phyloP scores from a whole-genome alignment of 2,797 vertebrate species.

The Crossoptilon crossoptilon region DNA sequence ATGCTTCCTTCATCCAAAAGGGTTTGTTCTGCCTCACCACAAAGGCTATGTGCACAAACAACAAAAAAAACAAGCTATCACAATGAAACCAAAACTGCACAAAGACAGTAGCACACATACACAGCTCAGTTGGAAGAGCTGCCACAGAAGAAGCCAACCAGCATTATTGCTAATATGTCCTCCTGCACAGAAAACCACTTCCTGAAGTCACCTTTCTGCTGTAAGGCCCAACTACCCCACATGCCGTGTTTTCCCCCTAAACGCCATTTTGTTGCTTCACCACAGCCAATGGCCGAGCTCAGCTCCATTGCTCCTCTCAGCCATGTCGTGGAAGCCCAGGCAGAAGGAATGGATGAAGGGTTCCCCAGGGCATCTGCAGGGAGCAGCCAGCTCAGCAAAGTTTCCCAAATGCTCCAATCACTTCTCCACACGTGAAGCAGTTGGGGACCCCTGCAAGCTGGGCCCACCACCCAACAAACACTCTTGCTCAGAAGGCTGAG shows the following conservation, averaged over 20 bases:
- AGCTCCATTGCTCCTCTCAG: background rate
- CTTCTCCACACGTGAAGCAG: background rate
- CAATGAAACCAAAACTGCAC: too few species aligned
- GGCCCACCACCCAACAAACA: background rate
- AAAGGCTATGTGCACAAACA: background rate
- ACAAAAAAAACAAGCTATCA: too few species aligned
- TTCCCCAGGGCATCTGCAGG: fast-evolving
- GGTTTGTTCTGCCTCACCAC: fast-evolving
- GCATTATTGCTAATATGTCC: background rate
- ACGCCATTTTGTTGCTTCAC: fast-evolving
- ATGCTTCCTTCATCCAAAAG: fast-evolving
- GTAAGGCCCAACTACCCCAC: fast-evolving
- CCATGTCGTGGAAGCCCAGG: fast-evolving
- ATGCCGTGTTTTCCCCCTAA: background rate
- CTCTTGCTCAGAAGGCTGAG: background rate
- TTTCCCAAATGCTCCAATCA: fast-evolving
- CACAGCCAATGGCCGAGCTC: fast-evolving
- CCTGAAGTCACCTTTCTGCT: background rate
- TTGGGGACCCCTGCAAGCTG: too few species aligned
- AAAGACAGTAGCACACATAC: background rate
- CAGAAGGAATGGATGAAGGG: too few species aligned
- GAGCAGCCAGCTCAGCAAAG: fast-evolving
- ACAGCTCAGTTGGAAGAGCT: background rate
- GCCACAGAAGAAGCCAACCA: background rate
- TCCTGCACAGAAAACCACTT: background rate